phyloP scores from a whole-genome alignment of 2,113 vertebrate genomes.

The Meriones unguiculatus region DNA sequence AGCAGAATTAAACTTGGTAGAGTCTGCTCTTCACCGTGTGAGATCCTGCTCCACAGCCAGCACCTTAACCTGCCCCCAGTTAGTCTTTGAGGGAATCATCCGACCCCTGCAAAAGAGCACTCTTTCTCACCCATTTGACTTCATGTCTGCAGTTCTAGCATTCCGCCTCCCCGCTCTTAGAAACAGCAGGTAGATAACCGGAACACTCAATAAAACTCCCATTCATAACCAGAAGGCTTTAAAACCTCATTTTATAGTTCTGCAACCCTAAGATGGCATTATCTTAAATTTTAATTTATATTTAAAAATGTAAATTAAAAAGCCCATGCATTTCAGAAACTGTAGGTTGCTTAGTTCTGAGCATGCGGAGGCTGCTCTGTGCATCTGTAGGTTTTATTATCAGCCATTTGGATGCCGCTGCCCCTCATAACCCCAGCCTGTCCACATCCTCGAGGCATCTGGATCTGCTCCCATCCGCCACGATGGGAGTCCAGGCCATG shows the following conservation, averaged over 20 bases:
- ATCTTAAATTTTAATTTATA: not conserved
- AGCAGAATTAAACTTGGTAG: not conserved
- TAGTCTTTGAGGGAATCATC: constrained; percentile 75
- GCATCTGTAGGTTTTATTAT: not conserved
- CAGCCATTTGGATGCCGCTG: no score
- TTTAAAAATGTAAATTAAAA: not conserved
- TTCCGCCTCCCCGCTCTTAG: not conserved
- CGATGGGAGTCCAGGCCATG: not conserved
- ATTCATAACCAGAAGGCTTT: not conserved
- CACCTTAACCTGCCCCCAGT: constrained; percentile 11
- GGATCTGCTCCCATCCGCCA: not conserved
- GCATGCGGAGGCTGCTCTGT: not conserved
- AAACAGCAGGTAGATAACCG: not conserved
- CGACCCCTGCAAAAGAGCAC: not conserved
- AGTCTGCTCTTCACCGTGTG: not conserved
- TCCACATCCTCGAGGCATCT: accelerated
- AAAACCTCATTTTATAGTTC: not conserved
- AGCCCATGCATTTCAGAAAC: not conserved
- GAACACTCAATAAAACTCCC: not conserved
- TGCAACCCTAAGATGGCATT: not conserved
- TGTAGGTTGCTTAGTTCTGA: not conserved
- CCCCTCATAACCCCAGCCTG: not conserved
- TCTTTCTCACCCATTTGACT: accelerated
- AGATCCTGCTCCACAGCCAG: no score
- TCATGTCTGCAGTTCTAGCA: not conserved